Evolutionary conservation across 2,797 vertebrate genomes (phyloP), one percentile per base, ranked within the genome.

Genomic region (Chrysolophus pictus): DNA sequence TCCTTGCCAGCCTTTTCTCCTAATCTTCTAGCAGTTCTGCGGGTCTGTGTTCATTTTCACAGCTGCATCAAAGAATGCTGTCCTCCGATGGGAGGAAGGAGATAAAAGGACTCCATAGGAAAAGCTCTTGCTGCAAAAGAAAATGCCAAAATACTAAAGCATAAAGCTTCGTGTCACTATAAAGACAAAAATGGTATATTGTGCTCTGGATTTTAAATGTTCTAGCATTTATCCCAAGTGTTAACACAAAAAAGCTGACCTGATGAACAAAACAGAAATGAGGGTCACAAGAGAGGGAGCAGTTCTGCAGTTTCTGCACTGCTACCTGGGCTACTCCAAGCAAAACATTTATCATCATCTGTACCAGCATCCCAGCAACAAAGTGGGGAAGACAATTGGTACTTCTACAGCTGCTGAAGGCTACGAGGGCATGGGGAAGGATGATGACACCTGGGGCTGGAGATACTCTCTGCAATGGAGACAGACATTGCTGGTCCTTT

Each of bases 211-310:
- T 88, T 82, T 78, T 76, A 31, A 46, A 39, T 39, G 39, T 3
- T 39, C 39, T 39, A 37, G 26, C 18, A 17, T 26, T 78, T 56
- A 29, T 46, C 56, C 31, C 37, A 49, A 12, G 29, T 4, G 6
- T n/a, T 68, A 65, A 39, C 42, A 64, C 24, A 29, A 13, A 47
- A 72, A 76, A 12, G 16, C 3, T 14, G 19, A 35, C 23, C 2
- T 12, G 19, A n/a, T 23, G 33, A 79, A 68, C 33, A n/a, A 63
- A 79, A 47, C 12, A 29, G 47, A 62, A 63, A n/a, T 4, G 10
- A 64, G 22, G 9, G 9, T 53, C 29, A 21, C 0, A 1, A 56
- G 53, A 73, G 0, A 14, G 13, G 16, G 8, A 16, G 24, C 12
- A 11, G 29, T 37, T 72, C 60, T 51, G 29, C 22, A 16, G 35